Conservation (phyloP, 2,888 invertebrate species). For the Argynnis bischoffii region DNA sequence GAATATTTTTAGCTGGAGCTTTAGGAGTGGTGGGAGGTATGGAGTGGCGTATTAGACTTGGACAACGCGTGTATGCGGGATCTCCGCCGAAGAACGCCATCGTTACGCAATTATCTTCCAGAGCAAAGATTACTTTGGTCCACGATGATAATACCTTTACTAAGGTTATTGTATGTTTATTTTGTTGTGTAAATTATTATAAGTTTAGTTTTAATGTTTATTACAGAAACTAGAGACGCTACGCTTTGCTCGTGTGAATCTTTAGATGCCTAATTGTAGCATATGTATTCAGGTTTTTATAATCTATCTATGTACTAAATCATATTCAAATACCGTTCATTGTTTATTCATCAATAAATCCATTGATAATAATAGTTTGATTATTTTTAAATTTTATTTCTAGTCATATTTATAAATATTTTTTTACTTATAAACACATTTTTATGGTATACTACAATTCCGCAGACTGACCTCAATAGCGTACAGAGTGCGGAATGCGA, state of each 20-base stretch:
- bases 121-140: constrained; percentile 69
- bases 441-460: constrained; percentile 12
- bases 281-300: no score
- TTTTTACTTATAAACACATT: background rate
- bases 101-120: constrained; percentile 70
- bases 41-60: constrained; percentile 72
- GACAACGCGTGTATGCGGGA: constrained; percentile 65
- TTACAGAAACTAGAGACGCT: no score
- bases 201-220: no score
- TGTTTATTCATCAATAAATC: no score
- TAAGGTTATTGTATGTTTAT: constrained; percentile 51
- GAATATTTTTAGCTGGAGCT: constrained; percentile 61
- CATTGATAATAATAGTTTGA: no score
- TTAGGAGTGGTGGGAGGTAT: constrained; percentile 75
- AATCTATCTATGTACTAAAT: no score
- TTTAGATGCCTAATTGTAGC: no score
- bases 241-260: no score
- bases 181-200: no score
- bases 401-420: background rate
- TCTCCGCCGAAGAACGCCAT: constrained; percentile 66
- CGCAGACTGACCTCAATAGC: constrained; percentile 65
- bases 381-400: no score
- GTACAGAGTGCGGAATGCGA: constrained; percentile 67
- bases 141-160: constrained; percentile 69
- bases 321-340: no score